These are phyloP conservation scores for Lampris megalopsis DNA, from an alignment of 2,113 vertebrate genomes.

Conservation along the genomic window DNA sequence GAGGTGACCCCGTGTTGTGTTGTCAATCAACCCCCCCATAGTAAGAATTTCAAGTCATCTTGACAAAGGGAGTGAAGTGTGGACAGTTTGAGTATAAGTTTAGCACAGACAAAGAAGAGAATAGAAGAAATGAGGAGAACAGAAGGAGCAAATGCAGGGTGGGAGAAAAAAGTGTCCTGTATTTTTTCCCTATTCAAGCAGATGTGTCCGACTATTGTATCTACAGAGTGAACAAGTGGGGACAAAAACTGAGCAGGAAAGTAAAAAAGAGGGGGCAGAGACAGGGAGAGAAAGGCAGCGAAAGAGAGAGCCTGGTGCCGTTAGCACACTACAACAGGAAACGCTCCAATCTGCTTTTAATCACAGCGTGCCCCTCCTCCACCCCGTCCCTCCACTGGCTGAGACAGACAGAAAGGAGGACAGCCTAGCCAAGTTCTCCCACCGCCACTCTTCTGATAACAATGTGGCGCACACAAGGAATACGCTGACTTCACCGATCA, in stretches of 20 bases:
- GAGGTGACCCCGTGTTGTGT: neutral
- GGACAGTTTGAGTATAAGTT: neutral
- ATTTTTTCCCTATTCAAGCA: constrained; percentile 56
- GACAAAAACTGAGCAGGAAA: constrained; percentile 39
- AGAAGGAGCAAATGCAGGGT: neutral
- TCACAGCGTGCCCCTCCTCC: constrained; percentile 78
- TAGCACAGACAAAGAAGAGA: neutral
- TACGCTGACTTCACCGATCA: constrained; percentile 21
- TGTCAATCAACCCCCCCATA: neutral
- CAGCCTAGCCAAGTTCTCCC: constrained; percentile 52
- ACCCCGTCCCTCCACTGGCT: constrained; percentile 25
- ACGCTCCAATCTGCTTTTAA: constrained; percentile 90
- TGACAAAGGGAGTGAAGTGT: neutral
- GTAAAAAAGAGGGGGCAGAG: constrained; percentile 50
- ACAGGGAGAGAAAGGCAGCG: neutral
- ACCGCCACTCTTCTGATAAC: constrained; percentile 56
- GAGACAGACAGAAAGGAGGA: constrained; percentile 51
- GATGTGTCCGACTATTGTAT: constrained; percentile 72
- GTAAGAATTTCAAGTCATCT: neutral
- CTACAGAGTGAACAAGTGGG: constrained; percentile 46
- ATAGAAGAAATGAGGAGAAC: neutral
- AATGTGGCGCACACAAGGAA: constrained; percentile 2
- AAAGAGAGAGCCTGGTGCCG: constrained; percentile 60
- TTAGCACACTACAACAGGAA: constrained; percentile 88
- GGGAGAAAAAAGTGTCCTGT: constrained; percentile 35